phyloP scores from a whole-genome alignment of 2,888 invertebrate species.

The Glyphotaelius pellucidus region DNA sequence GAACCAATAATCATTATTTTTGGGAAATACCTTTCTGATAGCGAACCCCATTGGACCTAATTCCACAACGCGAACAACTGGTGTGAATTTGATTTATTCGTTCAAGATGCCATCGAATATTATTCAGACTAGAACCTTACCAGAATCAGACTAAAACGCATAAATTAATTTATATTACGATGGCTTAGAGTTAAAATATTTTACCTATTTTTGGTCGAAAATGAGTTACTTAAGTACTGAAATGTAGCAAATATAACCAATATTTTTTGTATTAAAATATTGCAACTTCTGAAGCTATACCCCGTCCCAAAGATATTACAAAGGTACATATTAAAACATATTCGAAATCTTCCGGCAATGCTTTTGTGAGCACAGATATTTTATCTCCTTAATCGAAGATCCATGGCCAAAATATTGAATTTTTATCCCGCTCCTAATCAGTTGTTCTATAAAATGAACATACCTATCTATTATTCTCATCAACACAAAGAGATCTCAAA shows the following conservation, averaged over 20 bases:
- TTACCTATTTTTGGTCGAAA: too few species aligned
- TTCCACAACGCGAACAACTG: conserved; percentile 5
- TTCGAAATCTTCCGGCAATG: too few species aligned
- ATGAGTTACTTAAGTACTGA: too few species aligned
- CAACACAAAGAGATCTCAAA: neutral
- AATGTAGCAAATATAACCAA: too few species aligned
- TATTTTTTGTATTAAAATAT: too few species aligned
- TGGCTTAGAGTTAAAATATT: neutral
- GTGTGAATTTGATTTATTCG: neutral
- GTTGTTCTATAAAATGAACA: neutral
- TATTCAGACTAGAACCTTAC: conserved; percentile 1
- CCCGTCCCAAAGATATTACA: too few species aligned
- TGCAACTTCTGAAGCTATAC: too few species aligned
- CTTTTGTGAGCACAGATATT: too few species aligned
- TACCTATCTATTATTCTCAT: neutral
- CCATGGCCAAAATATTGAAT: too few species aligned
- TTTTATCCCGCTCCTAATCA: neutral
- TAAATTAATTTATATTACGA: neutral
- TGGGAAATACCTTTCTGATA: neutral
- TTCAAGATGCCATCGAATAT: neutral
- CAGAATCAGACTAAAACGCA: neutral
- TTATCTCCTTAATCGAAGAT: too few species aligned
- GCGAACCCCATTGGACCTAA: conserved; percentile 10
- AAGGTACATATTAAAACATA: too few species aligned
- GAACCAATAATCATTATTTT: conserved; percentile 10